Evolutionary conservation across 2,113 vertebrate genomes (phyloP), one percentile per base, ranked within the genome.

Genomic region (Pachypanchax playfairii): DNA sequence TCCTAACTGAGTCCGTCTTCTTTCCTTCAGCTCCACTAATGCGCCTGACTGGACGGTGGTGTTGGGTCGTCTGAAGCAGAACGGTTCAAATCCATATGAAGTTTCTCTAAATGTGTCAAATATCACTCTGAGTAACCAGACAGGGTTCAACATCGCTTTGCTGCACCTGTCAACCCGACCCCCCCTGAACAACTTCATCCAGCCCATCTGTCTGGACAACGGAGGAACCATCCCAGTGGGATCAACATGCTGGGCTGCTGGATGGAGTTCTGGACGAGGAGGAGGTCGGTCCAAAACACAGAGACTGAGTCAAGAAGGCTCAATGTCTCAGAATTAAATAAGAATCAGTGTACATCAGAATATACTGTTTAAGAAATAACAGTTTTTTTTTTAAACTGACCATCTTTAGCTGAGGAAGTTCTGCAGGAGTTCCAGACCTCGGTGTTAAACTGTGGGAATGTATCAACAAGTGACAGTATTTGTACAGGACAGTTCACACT

Each of bases 161-260:
- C 22, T 94, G 33, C 70, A 2, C 0, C 89, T 96, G 39, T 24
- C 11, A 0, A 4, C 4, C 1, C 4, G 64, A 0, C 79, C 93
- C 50, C 18, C 6, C 5, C 92, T 91, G 70, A 78, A 79, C 2
- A 26, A 90, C 62, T 78, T 75, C 38, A 81, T 95, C 70, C 76
- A 70, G 69, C 93, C 94, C n/a, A 80, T 95, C 73, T 95, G 94
- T 69, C 72, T 95, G 33, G 93, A 82, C 4, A 64, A 67, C 4
- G 78, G 80, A 0, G 18, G 0, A 1, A 90, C 80, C 55, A 92
- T 95, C 54, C 28, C 79, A 2, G 82, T 24, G 0, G 91, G 91
- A 29, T 67, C 88, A 13, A 50, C 33, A 0, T 93, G 91, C 56
- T 93, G 89, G 15, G 88, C 90, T 21, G 93, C 93, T 0, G 94